A percentile compares a stretch with the other conserved stretches of the same genome.
phyloP scores from a whole-genome alignment of 2,888 invertebrate species.

The Drosophila ezoana region DNA sequence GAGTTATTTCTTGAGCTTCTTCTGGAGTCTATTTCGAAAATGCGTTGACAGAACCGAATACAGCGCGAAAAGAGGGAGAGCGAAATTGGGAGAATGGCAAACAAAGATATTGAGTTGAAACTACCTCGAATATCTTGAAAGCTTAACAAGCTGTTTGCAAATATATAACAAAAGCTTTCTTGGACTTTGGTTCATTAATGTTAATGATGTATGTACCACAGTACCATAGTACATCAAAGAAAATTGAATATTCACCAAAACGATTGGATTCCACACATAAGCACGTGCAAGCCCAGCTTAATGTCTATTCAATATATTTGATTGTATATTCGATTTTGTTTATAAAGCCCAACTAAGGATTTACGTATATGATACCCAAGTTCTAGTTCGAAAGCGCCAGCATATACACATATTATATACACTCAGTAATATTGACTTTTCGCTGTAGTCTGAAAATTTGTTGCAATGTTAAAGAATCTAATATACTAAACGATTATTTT shows the following conservation, averaged over 20 bases:
- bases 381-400: too few relatives aligned
- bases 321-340: too few relatives aligned
- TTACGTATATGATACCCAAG: too few relatives aligned
- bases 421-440: too few relatives aligned
- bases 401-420: too few relatives aligned
- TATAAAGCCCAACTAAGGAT: too few relatives aligned
- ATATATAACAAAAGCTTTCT: conserved; percentile 1
- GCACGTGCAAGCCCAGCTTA: background rate
- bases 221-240: background rate
- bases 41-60: background rate
- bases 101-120: too few relatives aligned
- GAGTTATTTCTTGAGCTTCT: conserved; percentile 9
- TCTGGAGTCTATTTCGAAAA: background rate
- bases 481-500: too few relatives aligned
- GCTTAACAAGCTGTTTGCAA: background rate
- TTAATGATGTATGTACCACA: conserved; percentile 1
- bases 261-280: background rate
- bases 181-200: conserved; percentile 5
- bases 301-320: too few relatives aligned
- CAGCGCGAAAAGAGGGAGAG: background rate
- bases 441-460: too few relatives aligned
- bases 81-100: background rate
- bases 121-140: background rate
- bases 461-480: too few relatives aligned
- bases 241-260: background rate